Base-by-base conservation (phyloP, 1,140 invertebrate species). In the Drosophila rhopaloa region DNA sequence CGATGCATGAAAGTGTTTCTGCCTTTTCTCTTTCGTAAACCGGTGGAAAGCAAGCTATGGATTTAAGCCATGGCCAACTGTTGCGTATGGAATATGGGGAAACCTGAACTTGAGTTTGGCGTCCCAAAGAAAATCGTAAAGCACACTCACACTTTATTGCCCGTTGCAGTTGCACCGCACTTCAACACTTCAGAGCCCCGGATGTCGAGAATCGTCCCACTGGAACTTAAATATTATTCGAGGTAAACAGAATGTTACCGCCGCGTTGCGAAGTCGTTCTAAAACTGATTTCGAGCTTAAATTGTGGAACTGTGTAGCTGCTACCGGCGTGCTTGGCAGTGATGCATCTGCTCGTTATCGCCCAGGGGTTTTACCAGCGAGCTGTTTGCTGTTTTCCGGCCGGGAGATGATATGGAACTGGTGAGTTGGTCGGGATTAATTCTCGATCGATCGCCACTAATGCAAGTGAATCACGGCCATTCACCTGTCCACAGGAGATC, bases 261-360 rank as follows among this genome's bases (percentile, higher is more conserved):
- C 32, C 32, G 68, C 38, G 54, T 57, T 61, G 35, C 46, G 43
- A 32, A 53, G 79, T 13, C 44, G 79, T 48, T 61, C 53, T 46
- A 38, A 68, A 68, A 86, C 71, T 88, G 61, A 76, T 59, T 79
- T 54, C 10, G 51, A 27, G 19, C 55, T 46, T n/a, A 61, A 62
- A 47, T 51, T 40, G 50, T 58, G 43, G 55, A 51, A 61, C 41
- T 27, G 61, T 43, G 57, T 60, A 54, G 53, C 57, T 43, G 59
- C 19, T 53, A 41, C 51, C 44, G 51, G 29, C 38, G 63, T 44
- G 38, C 59, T 51, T 55, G 59, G 32, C 48, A 57, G 35, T 53
- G 70, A 35, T 66, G 61, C 83, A 81, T 88, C 65, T 82, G 79
- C 44, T 62, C 37, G 59, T 80, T 77, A 79, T 76, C 67, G 53